phyloP scores from a whole-genome alignment of 2,797 vertebrate genomes.

The Mus spretus region DNA sequence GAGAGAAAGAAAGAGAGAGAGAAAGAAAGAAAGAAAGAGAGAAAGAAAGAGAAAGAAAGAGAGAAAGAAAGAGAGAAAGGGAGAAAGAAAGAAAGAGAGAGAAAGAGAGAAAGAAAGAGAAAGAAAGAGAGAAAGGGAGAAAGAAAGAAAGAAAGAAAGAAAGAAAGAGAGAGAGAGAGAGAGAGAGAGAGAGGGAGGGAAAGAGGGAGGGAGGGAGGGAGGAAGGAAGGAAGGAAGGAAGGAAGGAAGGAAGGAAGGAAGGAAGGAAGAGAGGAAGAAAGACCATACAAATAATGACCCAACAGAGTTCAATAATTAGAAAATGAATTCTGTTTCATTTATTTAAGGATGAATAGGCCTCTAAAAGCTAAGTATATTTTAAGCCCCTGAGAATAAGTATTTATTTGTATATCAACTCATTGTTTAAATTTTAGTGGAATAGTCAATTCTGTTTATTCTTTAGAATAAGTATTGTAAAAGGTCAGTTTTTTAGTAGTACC shows the following conservation, averaged over 20 bases:
- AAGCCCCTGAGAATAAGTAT: not conserved
- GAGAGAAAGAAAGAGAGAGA: not conserved
- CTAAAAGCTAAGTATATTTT: not conserved
- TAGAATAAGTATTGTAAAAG: conserved; percentile 35
- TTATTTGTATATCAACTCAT: not conserved
- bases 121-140: too few relatives aligned
- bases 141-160: too few relatives aligned
- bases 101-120: too few relatives aligned
- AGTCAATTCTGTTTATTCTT: conserved; percentile 47
- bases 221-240: too few relatives aligned
- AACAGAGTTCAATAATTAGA: not conserved
- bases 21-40: too few relatives aligned
- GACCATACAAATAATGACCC: not conserved
- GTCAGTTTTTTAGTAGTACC: conserved; percentile 63
- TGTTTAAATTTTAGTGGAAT: conserved; percentile 21
- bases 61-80: too few relatives aligned
- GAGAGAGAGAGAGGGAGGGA: too few relatives aligned
- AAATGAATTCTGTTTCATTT: conserved; percentile 22
- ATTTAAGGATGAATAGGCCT: not conserved
- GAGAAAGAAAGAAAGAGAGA: too few relatives aligned
- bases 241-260: too few relatives aligned
- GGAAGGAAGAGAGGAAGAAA: not conserved
- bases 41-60: too few relatives aligned
- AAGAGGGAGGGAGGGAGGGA: too few relatives aligned
- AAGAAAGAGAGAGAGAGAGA: too few relatives aligned